phyloP scores from a whole-genome alignment of 53 echinoderm and acorn worm genomes.

The Antedon mediterranea region DNA sequence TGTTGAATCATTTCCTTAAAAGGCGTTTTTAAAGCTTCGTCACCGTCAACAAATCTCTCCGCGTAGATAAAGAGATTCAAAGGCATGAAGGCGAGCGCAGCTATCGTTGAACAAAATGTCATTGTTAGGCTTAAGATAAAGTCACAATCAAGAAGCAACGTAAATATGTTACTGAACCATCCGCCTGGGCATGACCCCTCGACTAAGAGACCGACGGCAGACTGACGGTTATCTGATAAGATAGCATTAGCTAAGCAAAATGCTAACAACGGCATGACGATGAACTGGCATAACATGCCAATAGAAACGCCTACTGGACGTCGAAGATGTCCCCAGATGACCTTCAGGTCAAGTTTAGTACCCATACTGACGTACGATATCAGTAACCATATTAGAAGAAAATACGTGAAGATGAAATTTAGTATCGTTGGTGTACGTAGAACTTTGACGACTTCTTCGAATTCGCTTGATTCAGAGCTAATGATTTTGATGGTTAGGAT shows the following conservation, averaged over 20 bases:
- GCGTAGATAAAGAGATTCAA: constrained; percentile 79
- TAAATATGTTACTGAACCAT: constrained; percentile 63
- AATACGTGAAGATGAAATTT: constrained; percentile 22
- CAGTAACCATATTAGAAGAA: constrained; percentile 36
- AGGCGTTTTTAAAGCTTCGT: constrained; percentile 35
- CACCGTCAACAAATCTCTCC: constrained; percentile 25
- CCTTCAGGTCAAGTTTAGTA: constrained; percentile 47
- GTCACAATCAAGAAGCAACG: constrained; percentile 68
- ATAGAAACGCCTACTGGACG: constrained; percentile 56
- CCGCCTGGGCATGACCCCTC: constrained; percentile 92
- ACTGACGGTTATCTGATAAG: constrained; percentile 24
- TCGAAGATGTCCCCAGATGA: constrained; percentile 43
- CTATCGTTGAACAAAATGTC: constrained; percentile 66
- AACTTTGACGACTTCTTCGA: neutral
- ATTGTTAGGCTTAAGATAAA: constrained; percentile 78
- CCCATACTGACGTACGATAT: constrained; percentile 63
- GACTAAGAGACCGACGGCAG: constrained; percentile 57
- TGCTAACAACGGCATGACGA: constrained; percentile 78
- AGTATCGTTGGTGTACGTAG: neutral
- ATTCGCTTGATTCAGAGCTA: neutral
- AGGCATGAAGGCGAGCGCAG: constrained; percentile 85
- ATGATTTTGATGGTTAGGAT: neutral
- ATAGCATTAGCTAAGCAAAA: constrained; percentile 42
- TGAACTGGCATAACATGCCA: constrained; percentile 79
- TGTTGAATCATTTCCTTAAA: constrained; percentile 49